Evolutionary conservation across 37 sponge, comb jelly and placozoan genomes (phyloP).

Genomic region (Geodia barretti): DNA sequence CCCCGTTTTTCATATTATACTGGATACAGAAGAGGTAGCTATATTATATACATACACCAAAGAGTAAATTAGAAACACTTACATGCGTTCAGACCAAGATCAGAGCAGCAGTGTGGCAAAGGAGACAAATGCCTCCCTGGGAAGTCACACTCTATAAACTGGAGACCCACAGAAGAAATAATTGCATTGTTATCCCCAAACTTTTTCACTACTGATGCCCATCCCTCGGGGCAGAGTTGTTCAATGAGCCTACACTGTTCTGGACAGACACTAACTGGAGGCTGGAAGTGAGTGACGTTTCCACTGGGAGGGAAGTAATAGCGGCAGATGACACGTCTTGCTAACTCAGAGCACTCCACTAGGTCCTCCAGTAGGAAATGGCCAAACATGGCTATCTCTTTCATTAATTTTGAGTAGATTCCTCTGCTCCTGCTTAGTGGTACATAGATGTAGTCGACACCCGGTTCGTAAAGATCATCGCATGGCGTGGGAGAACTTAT

Average conservation of each 20-base stretch:
- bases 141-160: neutral
- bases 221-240: neutral
- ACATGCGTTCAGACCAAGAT: neutral
- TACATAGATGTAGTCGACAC: neutral
- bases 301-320: constrained; percentile 10
- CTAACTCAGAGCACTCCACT: neutral
- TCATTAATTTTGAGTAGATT: neutral
- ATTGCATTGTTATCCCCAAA: neutral
- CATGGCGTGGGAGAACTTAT: neutral
- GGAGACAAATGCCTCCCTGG: neutral
- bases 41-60: too few species aligned
- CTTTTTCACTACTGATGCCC: neutral
- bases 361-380: neutral
- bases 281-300: neutral
- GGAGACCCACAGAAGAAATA: neutral
- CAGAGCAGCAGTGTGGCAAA: neutral
- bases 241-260: neutral
- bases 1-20: too few species aligned
- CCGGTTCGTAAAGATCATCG: neutral
- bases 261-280: neutral
- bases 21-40: too few species aligned
- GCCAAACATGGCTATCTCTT: neutral
- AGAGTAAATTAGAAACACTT: too few species aligned
- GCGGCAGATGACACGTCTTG: neutral
- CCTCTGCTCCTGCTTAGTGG: neutral